phyloP scores from a whole-genome alignment of 2,888 invertebrate species.

The Unio pictorum region DNA sequence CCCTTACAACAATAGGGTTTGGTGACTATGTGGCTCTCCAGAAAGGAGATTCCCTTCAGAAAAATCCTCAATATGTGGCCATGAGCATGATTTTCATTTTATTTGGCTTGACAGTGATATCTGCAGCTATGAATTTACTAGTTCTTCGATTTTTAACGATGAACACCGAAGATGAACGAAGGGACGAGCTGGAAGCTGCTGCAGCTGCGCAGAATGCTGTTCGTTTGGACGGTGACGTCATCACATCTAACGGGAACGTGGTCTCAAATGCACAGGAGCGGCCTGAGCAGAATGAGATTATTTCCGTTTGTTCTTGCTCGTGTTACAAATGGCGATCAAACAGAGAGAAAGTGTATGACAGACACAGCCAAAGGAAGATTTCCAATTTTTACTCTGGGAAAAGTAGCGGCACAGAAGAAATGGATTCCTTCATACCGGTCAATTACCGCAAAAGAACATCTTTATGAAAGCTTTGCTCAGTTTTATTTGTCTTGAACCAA shows the following conservation, averaged over 20 bases:
- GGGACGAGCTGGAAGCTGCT: conserved; percentile 94
- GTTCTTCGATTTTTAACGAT: conserved; percentile 97
- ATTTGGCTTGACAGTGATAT: conserved; percentile 99
- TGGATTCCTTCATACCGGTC: too few relatives aligned
- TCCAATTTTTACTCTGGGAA: conserved; percentile 15
- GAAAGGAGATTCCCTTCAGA: conserved; percentile 94
- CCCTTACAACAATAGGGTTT: conserved; percentile 96
- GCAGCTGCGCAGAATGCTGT: conserved; percentile 96
- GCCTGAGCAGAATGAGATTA: conserved; percentile 78
- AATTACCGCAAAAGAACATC: too few relatives aligned
- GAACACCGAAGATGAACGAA: conserved; percentile 97
- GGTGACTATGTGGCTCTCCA: conserved; percentile 99
- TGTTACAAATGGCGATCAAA: conserved; percentile 76
- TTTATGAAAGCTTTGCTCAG: too few relatives aligned
- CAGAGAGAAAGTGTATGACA: conserved; percentile 47
- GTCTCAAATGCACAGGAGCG: conserved; percentile 72
- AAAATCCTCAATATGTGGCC: conserved; percentile 96
- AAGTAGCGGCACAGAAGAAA: conserved; percentile 3
- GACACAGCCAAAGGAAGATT: not conserved
- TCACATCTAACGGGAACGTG: conserved; percentile 74
- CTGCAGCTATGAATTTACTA: conserved; percentile 96
- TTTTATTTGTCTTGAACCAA: too few relatives aligned
- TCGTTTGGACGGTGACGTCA: conserved; percentile 95
- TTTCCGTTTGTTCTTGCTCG: conserved; percentile 87
- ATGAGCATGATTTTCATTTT: conserved; percentile 97